Evolutionary conservation across 1,140 invertebrate species (phyloP).

Genomic region (Eufriesea mexicana): DNA sequence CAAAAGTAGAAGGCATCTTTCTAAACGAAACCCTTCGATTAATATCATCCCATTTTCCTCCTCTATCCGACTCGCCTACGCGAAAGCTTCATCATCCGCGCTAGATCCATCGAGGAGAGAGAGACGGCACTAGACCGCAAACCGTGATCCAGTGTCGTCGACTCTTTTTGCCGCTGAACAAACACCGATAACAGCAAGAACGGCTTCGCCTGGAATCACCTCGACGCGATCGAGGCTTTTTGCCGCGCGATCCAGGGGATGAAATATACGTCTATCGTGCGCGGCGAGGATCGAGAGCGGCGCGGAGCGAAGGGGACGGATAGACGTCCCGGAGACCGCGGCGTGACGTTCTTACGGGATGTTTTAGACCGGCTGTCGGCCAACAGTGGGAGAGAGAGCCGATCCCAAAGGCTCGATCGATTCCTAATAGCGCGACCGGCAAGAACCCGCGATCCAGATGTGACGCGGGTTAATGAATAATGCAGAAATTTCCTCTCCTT

Average conservation of each 20-base stretch:
- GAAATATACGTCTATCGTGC: background rate
- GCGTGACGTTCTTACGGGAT: constrained; percentile 39
- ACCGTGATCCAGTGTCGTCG: background rate
- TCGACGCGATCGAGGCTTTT: background rate
- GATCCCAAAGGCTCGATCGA: constrained; percentile 50
- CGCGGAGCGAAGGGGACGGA: background rate
- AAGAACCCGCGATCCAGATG: constrained; percentile 66
- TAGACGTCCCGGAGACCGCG: background rate
- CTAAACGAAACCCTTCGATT: too few relatives aligned
- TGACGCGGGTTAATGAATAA: constrained; percentile 64
- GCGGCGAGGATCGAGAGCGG: background rate
- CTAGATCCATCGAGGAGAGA: background rate
- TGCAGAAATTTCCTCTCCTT: constrained; percentile 61
- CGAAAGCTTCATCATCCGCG: too few relatives aligned
- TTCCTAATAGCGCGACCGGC: constrained; percentile 60
- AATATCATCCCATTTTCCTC: too few relatives aligned
- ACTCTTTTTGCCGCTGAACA: background rate
- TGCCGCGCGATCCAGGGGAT: background rate
- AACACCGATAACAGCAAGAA: background rate
- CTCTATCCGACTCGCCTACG: too few relatives aligned
- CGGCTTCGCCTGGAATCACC: constrained; percentile 3
- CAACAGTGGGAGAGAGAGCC: background rate
- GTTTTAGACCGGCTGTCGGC: constrained; percentile 31
- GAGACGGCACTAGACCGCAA: background rate
- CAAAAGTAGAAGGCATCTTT: too few relatives aligned